Evolutionary conservation across 2,113 vertebrate genomes (phyloP).

Genomic region (Hipposideros armiger): DNA sequence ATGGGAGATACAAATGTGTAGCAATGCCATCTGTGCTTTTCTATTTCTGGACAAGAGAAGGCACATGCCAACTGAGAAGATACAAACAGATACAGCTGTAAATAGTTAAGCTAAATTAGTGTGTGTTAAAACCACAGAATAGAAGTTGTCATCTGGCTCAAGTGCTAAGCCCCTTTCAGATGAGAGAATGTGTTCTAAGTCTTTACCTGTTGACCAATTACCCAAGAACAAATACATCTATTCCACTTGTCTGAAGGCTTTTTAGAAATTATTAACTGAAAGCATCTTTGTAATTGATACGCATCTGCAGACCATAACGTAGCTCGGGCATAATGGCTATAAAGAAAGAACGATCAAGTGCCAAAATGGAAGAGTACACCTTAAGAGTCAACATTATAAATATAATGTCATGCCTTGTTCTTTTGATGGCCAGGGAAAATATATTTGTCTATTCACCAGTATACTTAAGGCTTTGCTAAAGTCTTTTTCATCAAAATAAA

Average conservation of each 20-base stretch:
- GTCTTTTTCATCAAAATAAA: not conserved
- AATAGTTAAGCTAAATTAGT: slow-evolving; percentile 61
- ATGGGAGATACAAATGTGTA: slow-evolving; percentile 15
- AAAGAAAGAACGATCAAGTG: not conserved
- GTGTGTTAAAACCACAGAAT: slow-evolving; percentile 51
- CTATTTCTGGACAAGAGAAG: slow-evolving; percentile 69
- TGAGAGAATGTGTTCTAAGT: not conserved
- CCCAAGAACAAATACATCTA: slow-evolving; percentile 10
- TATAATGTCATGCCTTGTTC: not conserved
- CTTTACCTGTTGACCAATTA: not conserved
- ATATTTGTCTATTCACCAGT: not conserved
- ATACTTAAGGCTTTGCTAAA: not conserved
- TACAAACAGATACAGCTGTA: slow-evolving; percentile 58
- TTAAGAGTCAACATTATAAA: not conserved
- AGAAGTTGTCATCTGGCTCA: slow-evolving; percentile 50
- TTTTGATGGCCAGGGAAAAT: not conserved
- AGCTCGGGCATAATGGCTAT: not conserved
- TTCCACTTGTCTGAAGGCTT: slow-evolving; percentile 23
- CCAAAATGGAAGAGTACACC: not conserved
- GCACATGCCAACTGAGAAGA: slow-evolving; percentile 43
- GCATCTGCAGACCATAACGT: slow-evolving; percentile 39
- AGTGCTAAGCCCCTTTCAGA: not conserved
- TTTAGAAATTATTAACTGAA: slow-evolving; percentile 59
- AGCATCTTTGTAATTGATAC: not conserved
- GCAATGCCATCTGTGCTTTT: slow-evolving; percentile 58